Percentiles rank a stretch among this genome's conserved stretches.
phyloP scores from a whole-genome alignment of 2,888 invertebrate genomes.

The Eupithecia centaureata region DNA sequence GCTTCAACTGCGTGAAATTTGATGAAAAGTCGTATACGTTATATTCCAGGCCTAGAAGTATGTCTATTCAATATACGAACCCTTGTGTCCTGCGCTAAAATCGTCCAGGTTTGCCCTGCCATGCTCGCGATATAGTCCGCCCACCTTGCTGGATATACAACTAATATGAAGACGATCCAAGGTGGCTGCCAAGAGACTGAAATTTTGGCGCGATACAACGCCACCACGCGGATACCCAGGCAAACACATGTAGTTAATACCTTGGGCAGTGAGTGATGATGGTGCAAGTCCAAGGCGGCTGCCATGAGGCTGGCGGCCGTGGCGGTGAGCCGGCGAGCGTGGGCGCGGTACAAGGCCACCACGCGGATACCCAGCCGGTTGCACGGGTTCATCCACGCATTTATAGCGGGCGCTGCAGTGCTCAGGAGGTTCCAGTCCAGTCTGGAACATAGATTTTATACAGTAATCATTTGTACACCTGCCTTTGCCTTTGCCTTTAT shows the following conservation, averaged over 20 bases:
- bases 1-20: no score
- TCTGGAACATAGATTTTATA: no score
- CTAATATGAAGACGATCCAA: not conserved
- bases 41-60: no score
- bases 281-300: conserved; percentile 94
- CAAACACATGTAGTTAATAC: conserved; percentile 76
- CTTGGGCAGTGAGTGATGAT: conserved; percentile 91
- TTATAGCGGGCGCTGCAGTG: conserved; percentile 97
- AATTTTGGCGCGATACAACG: not conserved
- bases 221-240: not conserved
- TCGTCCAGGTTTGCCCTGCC: not conserved
- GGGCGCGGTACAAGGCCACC: conserved; percentile 90
- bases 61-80: no score
- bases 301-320: conserved; percentile 98
- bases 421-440: conserved; percentile 98
- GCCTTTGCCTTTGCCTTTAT: no score
- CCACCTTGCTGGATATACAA: not conserved
- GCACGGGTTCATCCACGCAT: conserved; percentile 98
- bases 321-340: conserved; percentile 91
- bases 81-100: not conserved
- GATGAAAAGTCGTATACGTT: no score
- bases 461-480: no score
- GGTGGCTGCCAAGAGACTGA: not conserved
- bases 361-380: conserved; percentile 94
- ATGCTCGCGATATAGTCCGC: not conserved